A percentile compares a stretch with the other conserved stretches of the same genome.
These are phyloP conservation scores for Manacus vitellinus DNA, from an alignment of 2,113 vertebrate genomes.

Conservation along the genomic window DNA sequence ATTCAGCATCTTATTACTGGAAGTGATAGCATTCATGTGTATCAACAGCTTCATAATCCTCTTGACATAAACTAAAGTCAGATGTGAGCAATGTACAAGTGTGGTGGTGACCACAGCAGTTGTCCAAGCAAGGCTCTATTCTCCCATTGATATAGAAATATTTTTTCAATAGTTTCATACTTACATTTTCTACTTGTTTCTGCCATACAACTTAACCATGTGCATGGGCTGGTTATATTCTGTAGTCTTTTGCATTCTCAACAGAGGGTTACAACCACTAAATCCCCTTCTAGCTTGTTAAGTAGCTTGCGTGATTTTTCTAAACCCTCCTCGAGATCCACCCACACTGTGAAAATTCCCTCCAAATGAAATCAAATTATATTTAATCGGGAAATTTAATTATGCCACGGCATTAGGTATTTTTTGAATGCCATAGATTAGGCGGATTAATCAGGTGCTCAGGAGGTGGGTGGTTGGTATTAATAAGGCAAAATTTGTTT, in stretches of 20 bases:
- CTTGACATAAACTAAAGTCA: not conserved
- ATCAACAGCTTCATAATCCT: not conserved
- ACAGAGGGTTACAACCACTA: not conserved
- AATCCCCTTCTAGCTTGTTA: not conserved
- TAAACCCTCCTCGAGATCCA: not conserved
- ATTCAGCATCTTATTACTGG: not conserved
- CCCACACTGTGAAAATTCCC: not conserved
- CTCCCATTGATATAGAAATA: not conserved
- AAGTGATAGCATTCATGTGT: not conserved
- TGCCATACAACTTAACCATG: accelerated
- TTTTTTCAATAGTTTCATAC: not conserved
- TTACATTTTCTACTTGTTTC: not conserved
- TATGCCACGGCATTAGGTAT: not conserved
- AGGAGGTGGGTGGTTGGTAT: not conserved
- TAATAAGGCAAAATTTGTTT: slow-evolving; percentile 29
- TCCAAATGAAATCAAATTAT: not conserved
- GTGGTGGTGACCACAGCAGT: not conserved
- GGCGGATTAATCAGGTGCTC: not conserved
- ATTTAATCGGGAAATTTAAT: slow-evolving; percentile 14
- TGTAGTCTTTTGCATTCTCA: not conserved
- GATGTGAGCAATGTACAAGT: not conserved
- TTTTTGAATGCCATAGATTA: not conserved
- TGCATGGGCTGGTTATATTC: not conserved
- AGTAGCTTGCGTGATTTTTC: not conserved
- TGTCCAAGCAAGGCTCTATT: not conserved